These are phyloP conservation scores for Branchinecta sandiegonensis DNA, from an alignment of 2,888 invertebrate genomes.

Conservation along the genomic window DNA sequence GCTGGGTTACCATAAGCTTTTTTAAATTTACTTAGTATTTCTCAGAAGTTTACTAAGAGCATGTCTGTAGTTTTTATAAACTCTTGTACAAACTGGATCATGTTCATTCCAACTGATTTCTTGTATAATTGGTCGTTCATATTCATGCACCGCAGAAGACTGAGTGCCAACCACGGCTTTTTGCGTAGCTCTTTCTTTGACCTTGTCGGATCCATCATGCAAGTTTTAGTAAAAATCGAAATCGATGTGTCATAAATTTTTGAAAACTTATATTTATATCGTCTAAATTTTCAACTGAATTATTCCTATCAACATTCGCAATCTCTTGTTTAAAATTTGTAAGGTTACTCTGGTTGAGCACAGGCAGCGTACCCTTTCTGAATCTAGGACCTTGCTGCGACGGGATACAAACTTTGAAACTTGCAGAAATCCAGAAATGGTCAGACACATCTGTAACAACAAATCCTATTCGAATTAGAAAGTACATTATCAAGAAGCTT, in stretches of 20 bases:
- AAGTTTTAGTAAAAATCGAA: constrained; percentile 1
- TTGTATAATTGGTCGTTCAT: not conserved
- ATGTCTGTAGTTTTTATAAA: too few relatives aligned
- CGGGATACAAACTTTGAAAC: constrained; percentile 1
- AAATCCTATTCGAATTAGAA: constrained; percentile 1
- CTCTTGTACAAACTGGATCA: too few relatives aligned
- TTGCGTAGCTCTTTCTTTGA: not conserved
- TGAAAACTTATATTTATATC: constrained; percentile 6
- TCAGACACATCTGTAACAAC: not conserved
- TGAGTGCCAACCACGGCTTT: not conserved
- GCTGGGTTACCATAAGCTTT: too few relatives aligned
- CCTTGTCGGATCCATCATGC: not conserved
- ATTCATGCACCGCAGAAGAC: not conserved
- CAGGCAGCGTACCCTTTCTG: not conserved
- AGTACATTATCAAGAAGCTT: not conserved
- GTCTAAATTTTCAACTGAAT: not conserved
- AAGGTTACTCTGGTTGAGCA: constrained; percentile 4
- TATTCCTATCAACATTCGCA: not conserved
- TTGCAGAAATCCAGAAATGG: not conserved
- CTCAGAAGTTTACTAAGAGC: too few relatives aligned
- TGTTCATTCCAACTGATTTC: too few relatives aligned
- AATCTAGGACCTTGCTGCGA: constrained; percentile 7
- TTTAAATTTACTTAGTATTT: too few relatives aligned
- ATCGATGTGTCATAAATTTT: constrained; percentile 4
- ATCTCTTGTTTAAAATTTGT: not conserved